Conservation (phyloP, 30 jellyfish, hydroid and myxozoan genomes). For the Morbakka virulenta region DNA sequence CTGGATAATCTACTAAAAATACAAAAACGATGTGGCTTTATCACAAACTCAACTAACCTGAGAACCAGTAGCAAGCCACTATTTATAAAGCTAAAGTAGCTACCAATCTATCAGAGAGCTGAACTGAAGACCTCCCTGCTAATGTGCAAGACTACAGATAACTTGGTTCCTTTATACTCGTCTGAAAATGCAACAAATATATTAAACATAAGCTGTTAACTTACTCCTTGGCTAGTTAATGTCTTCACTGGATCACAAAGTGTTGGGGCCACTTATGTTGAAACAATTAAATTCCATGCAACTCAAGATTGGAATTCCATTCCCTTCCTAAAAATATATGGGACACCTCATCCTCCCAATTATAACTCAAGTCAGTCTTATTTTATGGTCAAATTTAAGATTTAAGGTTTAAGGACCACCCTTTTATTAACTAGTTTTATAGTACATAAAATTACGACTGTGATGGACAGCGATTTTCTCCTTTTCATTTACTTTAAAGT, state of each 20-base stretch:
- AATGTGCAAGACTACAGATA: conserved; percentile 2
- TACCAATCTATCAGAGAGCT: neutral
- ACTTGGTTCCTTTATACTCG: neutral
- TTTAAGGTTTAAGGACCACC: too few relatives aligned
- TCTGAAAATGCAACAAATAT: neutral
- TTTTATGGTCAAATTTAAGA: too few relatives aligned
- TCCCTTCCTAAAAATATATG: too few relatives aligned
- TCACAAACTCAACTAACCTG: neutral
- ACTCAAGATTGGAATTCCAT: conserved; percentile 7
- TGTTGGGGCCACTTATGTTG: neutral
- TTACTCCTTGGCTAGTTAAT: neutral
- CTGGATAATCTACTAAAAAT: conserved; percentile 2
- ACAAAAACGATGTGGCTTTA: conserved; percentile 10
- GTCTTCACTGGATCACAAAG: neutral
- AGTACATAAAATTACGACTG: too few relatives aligned
- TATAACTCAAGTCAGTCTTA: too few relatives aligned
- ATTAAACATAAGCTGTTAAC: neutral
- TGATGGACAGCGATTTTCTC: too few relatives aligned
- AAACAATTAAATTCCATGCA: neutral
- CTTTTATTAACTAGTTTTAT: too few relatives aligned
- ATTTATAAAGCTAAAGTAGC: conserved; percentile 2
- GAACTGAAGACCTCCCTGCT: neutral
- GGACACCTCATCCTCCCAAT: too few relatives aligned
- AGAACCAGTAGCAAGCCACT: conserved; percentile 4
- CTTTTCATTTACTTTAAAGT: too few relatives aligned